Conservation (phyloP, 2,113 vertebrate genomes). For the Macquaria australasica region DNA sequence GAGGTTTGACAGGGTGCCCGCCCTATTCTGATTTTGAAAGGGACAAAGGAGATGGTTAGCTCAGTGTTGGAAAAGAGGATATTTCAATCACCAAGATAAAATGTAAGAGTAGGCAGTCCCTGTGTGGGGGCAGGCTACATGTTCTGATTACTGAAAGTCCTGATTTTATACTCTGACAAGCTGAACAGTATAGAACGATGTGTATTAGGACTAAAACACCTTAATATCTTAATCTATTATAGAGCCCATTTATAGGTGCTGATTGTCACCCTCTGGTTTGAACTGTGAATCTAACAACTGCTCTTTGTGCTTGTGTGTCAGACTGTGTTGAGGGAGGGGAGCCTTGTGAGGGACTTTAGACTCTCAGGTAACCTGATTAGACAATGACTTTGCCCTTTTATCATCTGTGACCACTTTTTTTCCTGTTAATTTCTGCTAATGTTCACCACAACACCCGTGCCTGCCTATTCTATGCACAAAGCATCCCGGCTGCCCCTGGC, state of each 20-base stretch:
- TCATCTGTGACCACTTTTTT: constrained; percentile 50
- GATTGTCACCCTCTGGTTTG: constrained; percentile 49
- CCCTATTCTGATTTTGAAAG: constrained; percentile 56
- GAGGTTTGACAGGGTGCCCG: constrained; percentile 51
- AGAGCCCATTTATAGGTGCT: constrained; percentile 39
- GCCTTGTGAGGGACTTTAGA: constrained; percentile 82
- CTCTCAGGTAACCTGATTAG: constrained; percentile 79
- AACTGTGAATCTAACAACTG: constrained; percentile 77
- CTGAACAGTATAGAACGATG: constrained; percentile 35
- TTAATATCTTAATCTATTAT: constrained; percentile 40
- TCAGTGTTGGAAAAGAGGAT: constrained; percentile 38
- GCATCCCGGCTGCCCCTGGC: constrained; percentile 49
- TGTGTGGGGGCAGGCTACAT: constrained; percentile 53
- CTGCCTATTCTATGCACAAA: constrained; percentile 63
- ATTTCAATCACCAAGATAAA: constrained; percentile 59
- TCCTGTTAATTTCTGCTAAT: constrained; percentile 66
- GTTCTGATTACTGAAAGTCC: constrained; percentile 63
- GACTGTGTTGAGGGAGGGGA: constrained; percentile 83
- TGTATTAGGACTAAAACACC: constrained; percentile 35
- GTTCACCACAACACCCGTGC: constrained; percentile 64
- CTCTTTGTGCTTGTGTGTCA: constrained; percentile 82
- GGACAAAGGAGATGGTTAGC: constrained; percentile 15
- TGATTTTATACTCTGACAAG: constrained; percentile 59
- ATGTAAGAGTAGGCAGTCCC: constrained; percentile 39
- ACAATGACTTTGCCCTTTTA: constrained; percentile 42